Evolutionary conservation across 2,797 vertebrate genomes (phyloP).

Genomic region (Alfaro cultratus): DNA sequence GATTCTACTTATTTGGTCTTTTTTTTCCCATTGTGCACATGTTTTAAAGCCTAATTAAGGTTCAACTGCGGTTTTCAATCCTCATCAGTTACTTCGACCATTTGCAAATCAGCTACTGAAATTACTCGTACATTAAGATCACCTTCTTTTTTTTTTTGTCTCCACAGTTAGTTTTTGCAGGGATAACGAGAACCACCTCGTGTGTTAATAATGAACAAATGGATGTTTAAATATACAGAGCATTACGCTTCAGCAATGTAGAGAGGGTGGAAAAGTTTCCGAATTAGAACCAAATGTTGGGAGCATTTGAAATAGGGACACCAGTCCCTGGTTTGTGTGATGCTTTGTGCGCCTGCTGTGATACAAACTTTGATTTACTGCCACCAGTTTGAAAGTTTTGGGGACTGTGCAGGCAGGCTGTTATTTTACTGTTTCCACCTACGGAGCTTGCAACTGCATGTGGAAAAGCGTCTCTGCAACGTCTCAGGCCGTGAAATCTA

Average conservation of each 20-base stretch:
- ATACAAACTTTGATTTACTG: conserved; percentile 35
- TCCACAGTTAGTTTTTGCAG: too few species aligned
- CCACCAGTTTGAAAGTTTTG: conserved; percentile 9
- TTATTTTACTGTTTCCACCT: conserved; percentile 39
- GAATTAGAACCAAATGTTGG: conserved; percentile 44
- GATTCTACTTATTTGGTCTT: not conserved
- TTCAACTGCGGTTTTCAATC: not conserved
- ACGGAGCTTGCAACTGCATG: conserved; percentile 7
- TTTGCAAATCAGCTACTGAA: conserved; percentile 10
- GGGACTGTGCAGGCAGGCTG: conserved; percentile 8
- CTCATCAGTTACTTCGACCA: not conserved
- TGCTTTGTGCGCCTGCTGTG: conserved; percentile 20
- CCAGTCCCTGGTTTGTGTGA: conserved; percentile 13
- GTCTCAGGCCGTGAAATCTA: conserved; percentile 41
- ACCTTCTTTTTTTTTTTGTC: not conserved
- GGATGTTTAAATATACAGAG: not conserved
- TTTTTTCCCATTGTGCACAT: not conserved
- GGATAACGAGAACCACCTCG: not conserved
- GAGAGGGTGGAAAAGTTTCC: conserved; percentile 19
- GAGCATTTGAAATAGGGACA: conserved; percentile 39
- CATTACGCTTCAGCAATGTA: not conserved
- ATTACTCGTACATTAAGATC: not conserved
- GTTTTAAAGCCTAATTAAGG: not conserved
- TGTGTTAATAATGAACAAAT: not conserved
- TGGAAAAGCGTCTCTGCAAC: conserved; percentile 37